Base-by-base conservation (phyloP, 1,140 invertebrate genomes). In the Lucilia cuprina region DNA sequence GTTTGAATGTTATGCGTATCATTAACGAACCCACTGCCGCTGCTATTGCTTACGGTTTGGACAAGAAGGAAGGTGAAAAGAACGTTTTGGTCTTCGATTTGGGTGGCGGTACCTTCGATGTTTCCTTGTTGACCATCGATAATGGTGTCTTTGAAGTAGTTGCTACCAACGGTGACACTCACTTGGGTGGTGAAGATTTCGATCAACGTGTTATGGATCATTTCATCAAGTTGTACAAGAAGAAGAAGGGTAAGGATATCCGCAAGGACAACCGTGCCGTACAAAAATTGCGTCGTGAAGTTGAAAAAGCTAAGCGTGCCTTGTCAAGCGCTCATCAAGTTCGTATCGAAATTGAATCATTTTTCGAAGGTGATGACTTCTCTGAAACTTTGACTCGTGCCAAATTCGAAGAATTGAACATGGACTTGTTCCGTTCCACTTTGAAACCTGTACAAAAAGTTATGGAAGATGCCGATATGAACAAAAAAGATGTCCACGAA, bases 1-100 rank as follows among this genome's bases (percentile, higher is more conserved):
- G 98, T 86, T 93, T 99, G 74, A 96, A 96, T 87, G 98, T 99
- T 2, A 98, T 99, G 97, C 95, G 99, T 92, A 99, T 99, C 88
- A 99, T 99, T 90, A 99, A 99, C 91, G 99, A 99, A 91, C 99
- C 99, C n/a, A 99, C 99, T 41, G 99, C 99, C 7, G 99, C 99
- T 83, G 99, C 99, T 85, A 99, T 99, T 92, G 99, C 99, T 85
- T 99, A 99, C 89, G 99, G 99, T 92, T 93, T 99, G 85, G 99
- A 99, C 93, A 99, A 99, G 92, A 99, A 98, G 91, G 98, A 99
- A 85, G 98, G 98, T 77, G 99, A 99, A 92, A 99, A 99, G 93
- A 99, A 99, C 88, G 98, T 99, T 55, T 93, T 99, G 49, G 98
- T 99, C 1, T 99, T 99, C 91, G 99, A 99, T 94, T 94, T 99